These are phyloP conservation scores for Leptopilina myrica DNA, from an alignment of 2,888 invertebrate species.

Conservation along the genomic window DNA sequence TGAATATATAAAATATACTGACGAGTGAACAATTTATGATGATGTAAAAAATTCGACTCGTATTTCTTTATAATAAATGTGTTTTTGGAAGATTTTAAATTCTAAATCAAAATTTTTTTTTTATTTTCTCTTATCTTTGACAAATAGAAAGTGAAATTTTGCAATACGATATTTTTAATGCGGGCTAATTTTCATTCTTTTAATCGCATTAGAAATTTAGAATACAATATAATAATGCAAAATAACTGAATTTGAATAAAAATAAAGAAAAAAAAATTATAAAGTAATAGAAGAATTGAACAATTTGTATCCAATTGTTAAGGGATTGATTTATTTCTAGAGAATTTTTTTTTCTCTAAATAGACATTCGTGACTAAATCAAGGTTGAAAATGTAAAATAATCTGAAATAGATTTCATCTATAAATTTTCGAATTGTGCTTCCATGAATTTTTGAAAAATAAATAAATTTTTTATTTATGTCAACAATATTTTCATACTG, in stretches of 20 bases:
- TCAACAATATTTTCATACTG: conserved; percentile 9
- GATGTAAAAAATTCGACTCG: background rate
- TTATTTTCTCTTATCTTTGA: no score
- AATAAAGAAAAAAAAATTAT: background rate
- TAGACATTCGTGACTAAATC: conserved; percentile 22
- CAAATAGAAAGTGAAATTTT: conserved; percentile 4
- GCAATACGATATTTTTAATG: background rate
- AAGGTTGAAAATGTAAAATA: conserved; percentile 5
- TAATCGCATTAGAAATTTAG: no score
- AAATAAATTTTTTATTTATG: background rate
- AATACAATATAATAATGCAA: no score
- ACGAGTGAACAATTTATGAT: conserved; percentile 12
- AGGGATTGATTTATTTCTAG: conserved; percentile 19
- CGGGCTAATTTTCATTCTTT: conserved; percentile 19
- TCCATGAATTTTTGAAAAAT: background rate
- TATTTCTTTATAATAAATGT: background rate
- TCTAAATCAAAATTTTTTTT: no score
- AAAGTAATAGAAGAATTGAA: background rate
- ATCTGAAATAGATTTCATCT: conserved; percentile 1
- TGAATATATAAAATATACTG: background rate
- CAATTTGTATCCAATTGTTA: background rate
- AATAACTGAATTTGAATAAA: no score
- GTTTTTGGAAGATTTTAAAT: no score
- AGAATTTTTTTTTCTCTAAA: background rate
- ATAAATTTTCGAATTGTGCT: background rate